Base-by-base conservation (phyloP, 2,888 invertebrate genomes). In the Spodoptera picta region DNA sequence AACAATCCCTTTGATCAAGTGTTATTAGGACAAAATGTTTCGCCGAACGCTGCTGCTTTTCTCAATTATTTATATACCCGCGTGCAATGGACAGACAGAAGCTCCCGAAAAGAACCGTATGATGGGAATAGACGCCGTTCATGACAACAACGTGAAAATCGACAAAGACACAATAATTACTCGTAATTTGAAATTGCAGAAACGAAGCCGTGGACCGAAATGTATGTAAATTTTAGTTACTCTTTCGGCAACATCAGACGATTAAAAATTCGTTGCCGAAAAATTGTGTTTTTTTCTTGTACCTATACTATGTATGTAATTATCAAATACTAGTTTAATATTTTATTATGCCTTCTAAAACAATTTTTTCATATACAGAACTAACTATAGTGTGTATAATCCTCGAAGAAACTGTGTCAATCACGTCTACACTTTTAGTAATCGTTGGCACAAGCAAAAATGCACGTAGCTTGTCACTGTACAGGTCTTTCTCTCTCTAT, bases 101-200 rank as follows among this genome's bases (percentile, higher is more conserved):
- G 58, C 71, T 9, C 27, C 56, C 1, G 81, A 84, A 4, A 85
- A 82, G 7, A 79, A 77, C 9, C 78, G 81, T 4, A 81, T 91
- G 83, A 63, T 91, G 19, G 92, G 92, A 2, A 73, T 92, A 0
- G 88, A 93, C 2, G 81, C 91, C 0, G 58, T 86, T 1, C 90
- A 90, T 49, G 83, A 87, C 48, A 60, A 48, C n/a, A 60, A 42
- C 11, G 43, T 81, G 0, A 87, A 85, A 67, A 90, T 93, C 11
- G 86, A 92, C 54, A 94, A 91, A 72, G 86, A 93, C 57, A 91
- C 92, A 0, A 82, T 92, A 31, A 90, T 93, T 23, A 87, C 89
- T 0, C 83, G 87, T 3, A 92, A 92, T 69, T 79, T 90, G 60
- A 91, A 89, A 60, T 56, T 90, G 31, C 87, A 87, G 14, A 86